Conservation (phyloP, 2,888 invertebrate species). For the Zelleria hepariella region DNA sequence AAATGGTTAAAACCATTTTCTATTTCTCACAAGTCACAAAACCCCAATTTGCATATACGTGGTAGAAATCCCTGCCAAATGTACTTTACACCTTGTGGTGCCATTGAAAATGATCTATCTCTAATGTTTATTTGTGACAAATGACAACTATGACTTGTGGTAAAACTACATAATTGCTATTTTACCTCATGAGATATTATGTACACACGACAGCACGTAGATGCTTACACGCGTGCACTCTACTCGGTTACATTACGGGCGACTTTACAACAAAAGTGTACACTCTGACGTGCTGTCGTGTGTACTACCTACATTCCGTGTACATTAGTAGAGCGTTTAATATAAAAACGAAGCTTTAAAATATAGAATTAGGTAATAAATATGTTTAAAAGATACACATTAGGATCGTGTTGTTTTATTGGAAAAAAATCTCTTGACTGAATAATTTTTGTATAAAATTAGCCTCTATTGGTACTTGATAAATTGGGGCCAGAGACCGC, state of each 20-base stretch:
- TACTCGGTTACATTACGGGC: no score
- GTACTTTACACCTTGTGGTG: background rate
- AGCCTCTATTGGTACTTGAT: background rate
- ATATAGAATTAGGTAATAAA: constrained; percentile 11
- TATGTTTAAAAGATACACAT: constrained; percentile 13
- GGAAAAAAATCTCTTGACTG: constrained; percentile 11
- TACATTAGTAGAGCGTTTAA: background rate
- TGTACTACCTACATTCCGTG: constrained; percentile 1
- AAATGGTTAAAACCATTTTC: background rate
- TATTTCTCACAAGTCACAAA: background rate
- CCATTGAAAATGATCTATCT: background rate
- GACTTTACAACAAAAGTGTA: no score
- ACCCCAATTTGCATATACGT: background rate
- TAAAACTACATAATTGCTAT: background rate
- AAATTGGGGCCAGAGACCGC: background rate
- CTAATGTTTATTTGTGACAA: background rate
- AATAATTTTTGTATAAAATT: constrained; percentile 13
- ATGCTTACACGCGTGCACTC: no score
- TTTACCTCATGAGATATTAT: background rate
- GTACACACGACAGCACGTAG: no score
- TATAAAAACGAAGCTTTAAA: constrained; percentile 10
- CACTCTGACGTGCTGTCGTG: no score
- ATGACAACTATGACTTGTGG: background rate
- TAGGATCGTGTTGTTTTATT: constrained; percentile 11
- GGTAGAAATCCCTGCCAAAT: background rate